These are phyloP conservation scores for Agrochola macilenta DNA, from an alignment of 2,888 invertebrate genomes.

Conservation along the genomic window DNA sequence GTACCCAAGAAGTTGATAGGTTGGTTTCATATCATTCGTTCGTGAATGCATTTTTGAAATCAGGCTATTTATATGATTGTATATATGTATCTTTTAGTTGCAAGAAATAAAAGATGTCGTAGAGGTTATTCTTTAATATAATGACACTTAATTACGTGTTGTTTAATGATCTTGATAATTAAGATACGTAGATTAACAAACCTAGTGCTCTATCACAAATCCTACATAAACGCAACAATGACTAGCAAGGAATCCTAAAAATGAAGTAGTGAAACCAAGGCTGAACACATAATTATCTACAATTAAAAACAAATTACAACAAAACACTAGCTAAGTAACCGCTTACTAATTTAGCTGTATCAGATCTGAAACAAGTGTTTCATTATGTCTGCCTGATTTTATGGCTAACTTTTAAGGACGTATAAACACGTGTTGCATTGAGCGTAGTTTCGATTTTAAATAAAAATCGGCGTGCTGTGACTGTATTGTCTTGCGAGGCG, in stretches of 20 bases:
- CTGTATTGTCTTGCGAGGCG: constrained; percentile 25
- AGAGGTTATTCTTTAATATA: constrained; percentile 29
- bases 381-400: constrained; percentile 54
- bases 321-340: constrained; percentile 66
- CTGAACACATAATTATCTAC: constrained; percentile 70
- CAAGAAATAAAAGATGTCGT: constrained; percentile 22
- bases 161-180: constrained; percentile 12
- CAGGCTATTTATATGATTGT: constrained; percentile 32
- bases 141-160: constrained; percentile 18
- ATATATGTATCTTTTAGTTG: constrained; percentile 10
- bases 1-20: constrained; percentile 48
- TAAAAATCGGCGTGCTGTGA: constrained; percentile 17
- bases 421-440: constrained; percentile 43
- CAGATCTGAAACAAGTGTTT: constrained; percentile 57
- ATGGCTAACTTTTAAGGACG: constrained; percentile 40
- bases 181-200: constrained; percentile 29
- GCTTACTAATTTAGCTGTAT: constrained; percentile 60
- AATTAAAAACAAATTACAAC: constrained; percentile 78
- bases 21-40: constrained; percentile 55
- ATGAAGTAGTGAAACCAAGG: constrained; percentile 75
- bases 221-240: constrained; percentile 6
- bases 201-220: not conserved
- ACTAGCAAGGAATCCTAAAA: constrained; percentile 67
- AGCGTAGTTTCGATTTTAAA: constrained; percentile 41
- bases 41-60: constrained; percentile 56